phyloP scores from a whole-genome alignment of 2,113 vertebrate genomes.

The Taxidea taxus region DNA sequence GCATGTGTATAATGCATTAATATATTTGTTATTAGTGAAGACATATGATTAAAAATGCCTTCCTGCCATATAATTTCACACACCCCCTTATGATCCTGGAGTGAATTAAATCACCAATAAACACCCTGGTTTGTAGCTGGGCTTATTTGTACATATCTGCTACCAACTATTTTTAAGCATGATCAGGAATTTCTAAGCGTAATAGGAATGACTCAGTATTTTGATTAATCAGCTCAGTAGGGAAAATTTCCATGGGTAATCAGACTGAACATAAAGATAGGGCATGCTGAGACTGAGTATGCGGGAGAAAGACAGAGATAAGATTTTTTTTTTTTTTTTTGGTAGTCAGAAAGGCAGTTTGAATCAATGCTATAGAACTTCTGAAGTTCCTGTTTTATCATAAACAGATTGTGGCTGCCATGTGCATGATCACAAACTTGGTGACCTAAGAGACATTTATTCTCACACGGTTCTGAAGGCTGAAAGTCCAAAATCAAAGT shows the following conservation, averaged over 20 bases:
- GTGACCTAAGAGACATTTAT: neutral
- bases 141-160: constrained; percentile 48
- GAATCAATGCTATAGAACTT: neutral
- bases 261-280: constrained; percentile 48
- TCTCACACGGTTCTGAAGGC: neutral
- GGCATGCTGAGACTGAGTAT: constrained; percentile 3
- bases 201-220: constrained; percentile 54
- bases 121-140: neutral
- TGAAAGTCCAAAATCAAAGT: neutral
- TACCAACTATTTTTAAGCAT: constrained; percentile 42
- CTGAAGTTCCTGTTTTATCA: constrained; percentile 51
- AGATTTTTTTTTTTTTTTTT: neutral
- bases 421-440: neutral
- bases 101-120: constrained; percentile 58
- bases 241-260: constrained; percentile 59
- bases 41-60: constrained; percentile 26
- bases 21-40: constrained; percentile 32
- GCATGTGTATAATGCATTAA: neutral
- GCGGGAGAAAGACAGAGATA: neutral
- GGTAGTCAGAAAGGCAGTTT: neutral
- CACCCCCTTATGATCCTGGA: constrained; percentile 54
- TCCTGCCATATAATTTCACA: constrained; percentile 25
- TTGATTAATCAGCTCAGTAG: constrained; percentile 69
- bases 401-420: neutral
- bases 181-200: constrained; percentile 40